phyloP scores from a whole-genome alignment of 2,797 vertebrate species.

The Diplodus sargus region DNA sequence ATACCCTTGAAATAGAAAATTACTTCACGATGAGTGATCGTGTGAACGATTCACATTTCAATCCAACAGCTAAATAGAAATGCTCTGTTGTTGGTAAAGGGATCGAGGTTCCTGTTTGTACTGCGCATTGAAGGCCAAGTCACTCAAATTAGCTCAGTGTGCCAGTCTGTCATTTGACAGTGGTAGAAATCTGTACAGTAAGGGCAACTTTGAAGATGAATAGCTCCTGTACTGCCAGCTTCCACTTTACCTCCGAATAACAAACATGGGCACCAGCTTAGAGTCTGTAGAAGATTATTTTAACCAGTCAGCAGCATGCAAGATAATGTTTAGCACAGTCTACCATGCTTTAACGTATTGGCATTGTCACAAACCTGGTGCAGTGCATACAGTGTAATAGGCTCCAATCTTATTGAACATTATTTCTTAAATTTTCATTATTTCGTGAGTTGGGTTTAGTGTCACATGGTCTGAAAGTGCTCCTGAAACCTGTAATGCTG shows the following conservation, averaged over 20 bases:
- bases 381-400: not conserved
- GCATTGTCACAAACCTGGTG: not conserved
- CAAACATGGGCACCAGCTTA: not conserved
- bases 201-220: not conserved
- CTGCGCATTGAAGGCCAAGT: slow-evolving; percentile 5
- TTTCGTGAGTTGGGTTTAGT: not conserved
- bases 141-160: not conserved
- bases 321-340: slow-evolving; percentile 7
- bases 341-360: not conserved
- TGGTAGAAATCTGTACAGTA: not conserved
- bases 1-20: slow-evolving; percentile 11
- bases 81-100: not conserved
- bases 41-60: too few species aligned
- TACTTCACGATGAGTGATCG: too few species aligned
- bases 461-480: slow-evolving; percentile 1
- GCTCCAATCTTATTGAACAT: not conserved
- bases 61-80: not conserved
- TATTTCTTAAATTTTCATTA: not conserved
- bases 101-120: slow-evolving; percentile 12
- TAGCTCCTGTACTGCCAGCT: not conserved
- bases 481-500: slow-evolving; percentile 12
- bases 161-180: slow-evolving; percentile 1
- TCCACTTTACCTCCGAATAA: slow-evolving; percentile 2
- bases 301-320: not conserved
- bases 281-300: not conserved